Conservation (phyloP, 2,888 invertebrate genomes). For the Xestia xanthographa region DNA sequence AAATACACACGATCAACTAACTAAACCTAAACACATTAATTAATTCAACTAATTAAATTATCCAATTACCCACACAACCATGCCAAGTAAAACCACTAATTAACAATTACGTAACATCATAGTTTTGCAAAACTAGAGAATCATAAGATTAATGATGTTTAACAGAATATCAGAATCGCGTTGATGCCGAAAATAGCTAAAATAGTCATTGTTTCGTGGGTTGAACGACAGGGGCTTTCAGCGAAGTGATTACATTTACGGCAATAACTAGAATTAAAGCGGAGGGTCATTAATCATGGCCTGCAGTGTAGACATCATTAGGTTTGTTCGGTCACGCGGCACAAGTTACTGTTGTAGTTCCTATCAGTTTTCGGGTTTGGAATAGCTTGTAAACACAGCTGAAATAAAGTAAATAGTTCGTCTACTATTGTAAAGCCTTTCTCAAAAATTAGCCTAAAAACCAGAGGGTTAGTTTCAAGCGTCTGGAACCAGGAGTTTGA, state of each 20-base stretch:
- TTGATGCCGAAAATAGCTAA: conserved; percentile 63
- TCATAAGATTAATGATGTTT: conserved; percentile 75
- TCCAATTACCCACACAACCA: conserved; percentile 31
- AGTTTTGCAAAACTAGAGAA: conserved; percentile 64
- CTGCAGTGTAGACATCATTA: conserved; percentile 75
- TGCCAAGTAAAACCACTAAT: conserved; percentile 52
- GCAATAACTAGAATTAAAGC: conserved; percentile 82
- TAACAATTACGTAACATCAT: conserved; percentile 57
- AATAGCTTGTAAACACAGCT: conserved; percentile 6
- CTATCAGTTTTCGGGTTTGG: conserved; percentile 17
- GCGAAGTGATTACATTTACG: conserved; percentile 78
- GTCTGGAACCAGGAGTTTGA: not conserved
- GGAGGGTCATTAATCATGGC: conserved; percentile 78
- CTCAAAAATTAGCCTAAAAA: not conserved
- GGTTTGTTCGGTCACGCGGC: conserved; percentile 75
- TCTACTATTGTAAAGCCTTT: not conserved
- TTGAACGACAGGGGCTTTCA: conserved; percentile 65
- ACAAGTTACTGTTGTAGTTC: conserved; percentile 22
- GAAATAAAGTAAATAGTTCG: not conserved
- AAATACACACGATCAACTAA: conserved; percentile 2
- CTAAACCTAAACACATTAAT: conserved; percentile 10
- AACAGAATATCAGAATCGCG: conserved; percentile 58
- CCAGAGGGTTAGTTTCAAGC: not conserved
- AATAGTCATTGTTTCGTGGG: conserved; percentile 69
- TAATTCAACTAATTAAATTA: conserved; percentile 50